Conservation (phyloP, 2,888 invertebrate species). For the Lepidochrysops patricia region DNA sequence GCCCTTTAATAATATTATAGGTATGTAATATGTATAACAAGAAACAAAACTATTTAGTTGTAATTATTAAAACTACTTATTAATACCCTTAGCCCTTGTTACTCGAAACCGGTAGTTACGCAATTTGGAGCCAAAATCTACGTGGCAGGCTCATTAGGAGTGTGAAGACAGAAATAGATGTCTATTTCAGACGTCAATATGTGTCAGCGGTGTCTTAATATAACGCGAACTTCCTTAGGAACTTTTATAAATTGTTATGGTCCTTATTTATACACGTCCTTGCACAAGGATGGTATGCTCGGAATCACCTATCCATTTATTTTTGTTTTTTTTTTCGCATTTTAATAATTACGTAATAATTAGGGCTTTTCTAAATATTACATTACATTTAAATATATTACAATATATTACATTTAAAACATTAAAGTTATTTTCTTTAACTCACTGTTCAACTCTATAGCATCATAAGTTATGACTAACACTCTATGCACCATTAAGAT, state of each 20-base stretch:
- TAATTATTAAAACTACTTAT: not conserved
- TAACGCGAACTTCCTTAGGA: constrained; percentile 25
- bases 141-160: constrained; percentile 57
- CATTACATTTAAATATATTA: too few species aligned
- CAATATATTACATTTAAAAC: too few species aligned
- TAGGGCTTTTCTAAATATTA: too few species aligned
- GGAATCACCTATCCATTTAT: not conserved
- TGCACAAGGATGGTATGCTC: not conserved
- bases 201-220: constrained; percentile 63
- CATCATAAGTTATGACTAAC: not conserved
- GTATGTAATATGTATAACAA: too few species aligned
- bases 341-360: too few species aligned
- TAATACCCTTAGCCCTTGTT: not conserved
- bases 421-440: too few species aligned
- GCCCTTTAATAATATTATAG: too few species aligned
- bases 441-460: not conserved
- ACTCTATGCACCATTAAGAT: not conserved
- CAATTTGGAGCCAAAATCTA: constrained; percentile 46
- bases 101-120: constrained; percentile 32
- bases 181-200: constrained; percentile 58
- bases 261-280: constrained; percentile 9
- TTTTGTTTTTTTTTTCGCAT: too few species aligned
- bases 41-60: too few species aligned
- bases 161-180: constrained; percentile 54
- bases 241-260: constrained; percentile 10